These are phyloP conservation scores for Ianthella basta DNA, from an alignment of 37 sponge, comb jelly and placozoan genomes.

Conservation along the genomic window DNA sequence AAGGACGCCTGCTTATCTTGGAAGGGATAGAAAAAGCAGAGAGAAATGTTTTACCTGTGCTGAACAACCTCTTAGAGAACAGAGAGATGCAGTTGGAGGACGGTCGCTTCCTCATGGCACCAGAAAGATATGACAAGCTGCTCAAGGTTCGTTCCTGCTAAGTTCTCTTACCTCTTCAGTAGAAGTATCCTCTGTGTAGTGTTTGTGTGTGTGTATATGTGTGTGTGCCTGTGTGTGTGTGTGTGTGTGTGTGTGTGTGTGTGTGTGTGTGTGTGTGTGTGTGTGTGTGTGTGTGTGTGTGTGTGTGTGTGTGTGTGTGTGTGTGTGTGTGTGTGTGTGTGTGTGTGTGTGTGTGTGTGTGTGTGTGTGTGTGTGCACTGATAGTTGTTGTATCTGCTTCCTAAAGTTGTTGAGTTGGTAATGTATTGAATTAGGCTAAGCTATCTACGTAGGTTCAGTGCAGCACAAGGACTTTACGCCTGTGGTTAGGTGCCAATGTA, in stretches of 20 bases:
- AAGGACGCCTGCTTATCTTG: conserved; percentile 80
- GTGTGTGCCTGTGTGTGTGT: neutral
- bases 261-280: neutral
- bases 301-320: too few species aligned
- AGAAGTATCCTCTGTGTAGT: too few species aligned
- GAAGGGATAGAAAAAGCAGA: conserved; percentile 95
- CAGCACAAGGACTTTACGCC: neutral
- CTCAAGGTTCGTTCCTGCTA: conserved; percentile 27
- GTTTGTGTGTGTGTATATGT: too few species aligned
- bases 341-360: too few species aligned
- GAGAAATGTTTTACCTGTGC: conserved; percentile 89
- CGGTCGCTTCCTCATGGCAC: conserved; percentile 84
- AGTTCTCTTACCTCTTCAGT: neutral
- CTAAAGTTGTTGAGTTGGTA: too few species aligned
- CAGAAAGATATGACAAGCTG: conserved; percentile 78
- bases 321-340: too few species aligned
- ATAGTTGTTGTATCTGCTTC: too few species aligned
- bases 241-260: neutral
- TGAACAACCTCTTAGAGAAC: conserved; percentile 94
- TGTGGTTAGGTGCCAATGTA: too few species aligned
- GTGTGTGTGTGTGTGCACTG: too few species aligned
- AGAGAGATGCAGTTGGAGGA: conserved; percentile 94
- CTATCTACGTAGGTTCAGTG: too few species aligned
- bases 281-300: neutral
- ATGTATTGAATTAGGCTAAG: too few species aligned